phyloP scores from a whole-genome alignment of 1,140 invertebrate species.

The Rhynchophorus ferrugineus region DNA sequence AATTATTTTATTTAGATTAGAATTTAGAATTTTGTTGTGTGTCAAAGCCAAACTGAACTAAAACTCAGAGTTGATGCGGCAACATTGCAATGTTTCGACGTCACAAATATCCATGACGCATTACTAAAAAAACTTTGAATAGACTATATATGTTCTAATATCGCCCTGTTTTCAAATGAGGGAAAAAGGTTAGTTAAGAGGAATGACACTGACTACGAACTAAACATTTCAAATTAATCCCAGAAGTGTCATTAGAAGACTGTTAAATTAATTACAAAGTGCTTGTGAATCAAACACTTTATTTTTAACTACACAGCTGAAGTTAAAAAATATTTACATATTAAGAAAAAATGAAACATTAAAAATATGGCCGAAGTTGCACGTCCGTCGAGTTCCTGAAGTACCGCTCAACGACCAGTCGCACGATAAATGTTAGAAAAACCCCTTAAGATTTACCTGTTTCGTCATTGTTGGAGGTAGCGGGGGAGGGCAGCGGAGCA shows the following conservation, averaged over 20 bases:
- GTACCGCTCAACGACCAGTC: no score
- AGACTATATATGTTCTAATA: no score
- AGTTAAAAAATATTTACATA: constrained; percentile 11
- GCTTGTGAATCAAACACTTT: constrained; percentile 22
- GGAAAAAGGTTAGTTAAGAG: constrained; percentile 6
- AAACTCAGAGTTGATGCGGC: no score
- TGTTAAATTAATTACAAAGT: constrained; percentile 22
- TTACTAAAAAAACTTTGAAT: no score
- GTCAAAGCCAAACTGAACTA: no score
- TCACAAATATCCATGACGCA: no score
- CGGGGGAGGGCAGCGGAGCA: not conserved
- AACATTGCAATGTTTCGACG: no score
- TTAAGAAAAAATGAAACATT: not conserved
- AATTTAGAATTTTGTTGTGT: no score
- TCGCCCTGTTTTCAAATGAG: no score
- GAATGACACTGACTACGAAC: not conserved
- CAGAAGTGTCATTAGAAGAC: constrained; percentile 9
- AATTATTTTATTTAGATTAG: no score
- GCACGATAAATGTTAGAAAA: no score
- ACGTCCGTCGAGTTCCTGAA: no score
- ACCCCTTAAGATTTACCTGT: constrained; percentile 15
- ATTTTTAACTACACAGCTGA: constrained; percentile 9
- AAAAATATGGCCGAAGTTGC: not conserved
- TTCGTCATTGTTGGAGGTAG: not conserved
- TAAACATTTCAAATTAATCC: not conserved